Base-by-base conservation (phyloP, 2,113 vertebrate species). In the Gambusia holbrooki region DNA sequence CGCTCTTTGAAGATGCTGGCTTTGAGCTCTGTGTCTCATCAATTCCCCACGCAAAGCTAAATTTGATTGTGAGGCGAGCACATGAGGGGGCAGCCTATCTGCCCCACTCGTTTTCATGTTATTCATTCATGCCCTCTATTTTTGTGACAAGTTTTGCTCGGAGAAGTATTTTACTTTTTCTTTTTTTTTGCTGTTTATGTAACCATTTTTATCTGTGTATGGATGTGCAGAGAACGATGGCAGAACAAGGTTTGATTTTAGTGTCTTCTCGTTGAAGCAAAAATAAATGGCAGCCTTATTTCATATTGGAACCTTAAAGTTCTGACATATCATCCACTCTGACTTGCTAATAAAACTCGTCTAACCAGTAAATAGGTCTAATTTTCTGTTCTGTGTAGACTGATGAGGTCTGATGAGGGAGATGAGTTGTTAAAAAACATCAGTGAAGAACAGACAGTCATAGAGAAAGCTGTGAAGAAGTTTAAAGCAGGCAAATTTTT, bases 21-120 rank as follows among this genome's bases (percentile, higher is more conserved):
- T 92, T 89, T 91, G 89, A 92, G 89, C 85, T 74, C 80, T 80
- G 87, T 85, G 89, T 90, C 88, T 91, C 90, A 92, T 92, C 90
- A 90, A 90, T 92, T 92, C 89, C 91, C 90, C 81, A 82, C 76
- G 81, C 89, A 87, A 83, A 89, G 88, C 87, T 89, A 88, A 83
- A 90, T 92, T 84, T 90, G 88, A 91, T 90, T 88, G 74, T 84
- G 79, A 87, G 79, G 83, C 74, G 74, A 82, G 84, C 83, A 28
- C 87, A 80, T 71, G 67, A 73, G 79, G 86, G 87, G 87, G 87
- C 65, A 69, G 81, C 75, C 84, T 87, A 87, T 92, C 87, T 84
- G 85, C 81, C 85, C 84, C 76, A 61, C 86, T 88, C 77, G 30
- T 86, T 90, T 85, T 74, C 19, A 88, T 87, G 79, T 82, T 88